Base-by-base conservation (phyloP, 2,888 invertebrate genomes). In the Escarpia spicata region DNA sequence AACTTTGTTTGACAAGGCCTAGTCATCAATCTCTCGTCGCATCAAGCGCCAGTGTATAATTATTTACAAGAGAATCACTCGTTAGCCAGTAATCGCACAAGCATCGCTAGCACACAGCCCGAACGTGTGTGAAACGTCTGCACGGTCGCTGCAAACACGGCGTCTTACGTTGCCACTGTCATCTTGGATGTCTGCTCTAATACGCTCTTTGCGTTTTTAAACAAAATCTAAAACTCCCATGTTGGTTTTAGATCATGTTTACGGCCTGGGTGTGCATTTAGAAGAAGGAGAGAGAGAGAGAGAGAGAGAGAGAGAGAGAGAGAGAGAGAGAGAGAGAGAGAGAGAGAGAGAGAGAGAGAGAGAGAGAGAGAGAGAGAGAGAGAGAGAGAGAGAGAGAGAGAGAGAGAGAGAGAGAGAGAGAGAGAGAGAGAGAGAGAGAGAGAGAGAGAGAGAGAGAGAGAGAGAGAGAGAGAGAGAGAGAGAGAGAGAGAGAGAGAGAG, bases 21-120 rank as follows among this genome's bases (percentile, higher is more conserved):
- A 75, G n/a, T 6, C 75, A 75, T 75, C 75, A 75, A 75, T 75
- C 75, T 15, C n/a, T 75, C 75, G 26, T 52, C 75, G 75, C 75
- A 75, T 75, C 75, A 75, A 75, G 19, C 75, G 75, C 26, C 75
- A 75, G 75, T 26, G 75, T 75, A 75, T 75, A 75, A 75, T 75
- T 75, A 75, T 75, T 75, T 75, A 75, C 75, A 19, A 75, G 75
- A 75, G n/a, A 75, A 75, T 75, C 75, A 26, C 75, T 75, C 75
- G 75, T 75, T 75, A 75, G 75, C 19, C 75, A 6, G 75, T 75
- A 75, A 75, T 75, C 75, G 75, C 26, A 75, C 2, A n/a, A 6
- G 26, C 6, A 75, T 75, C 75, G 75, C 26, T 75, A 15, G 26
- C n/a, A n/a, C n/a, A n/a, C 26, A 75, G 26, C n/a, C 75, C 15